Base-by-base conservation (phyloP, 1,140 invertebrate species). In the Phortica variegata region DNA sequence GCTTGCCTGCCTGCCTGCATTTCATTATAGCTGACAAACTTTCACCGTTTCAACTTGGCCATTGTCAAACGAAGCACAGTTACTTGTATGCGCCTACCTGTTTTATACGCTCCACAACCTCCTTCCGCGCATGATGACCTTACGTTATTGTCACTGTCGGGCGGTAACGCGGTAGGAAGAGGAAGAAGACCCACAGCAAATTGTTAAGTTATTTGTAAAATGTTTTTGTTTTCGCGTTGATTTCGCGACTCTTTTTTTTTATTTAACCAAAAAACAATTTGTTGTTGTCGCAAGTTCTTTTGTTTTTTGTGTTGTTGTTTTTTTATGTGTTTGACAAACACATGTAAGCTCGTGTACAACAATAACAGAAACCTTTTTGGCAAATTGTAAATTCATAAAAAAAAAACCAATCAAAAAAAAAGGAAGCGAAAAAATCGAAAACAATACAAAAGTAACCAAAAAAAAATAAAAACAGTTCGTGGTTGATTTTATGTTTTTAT, bases 151-250 rank as follows among this genome's bases (percentile, higher is more conserved):
- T 26, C 23, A 26, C 10, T 26, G 23, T 26, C 23, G 23, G 10
- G 23, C 23, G 23, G 10, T 10, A 26, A 26, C 23, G 23, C 23
- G 23, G n/a, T n/a, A n/a, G n/a, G n/a, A n/a, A n/a, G n/a, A n/a
- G n/a, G n/a, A n/a, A n/a, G n/a, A 60, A 54, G 58, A 58, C 61
- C 49, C 61, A 61, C 58, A 65, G 61, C 61, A 65, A 65, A 65
- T 65, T 65, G 61, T 65, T 65, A 65, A 65, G 54, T 65, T 65
- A 65, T 65, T 65, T 65, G 61, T 65, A 65, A 65, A 65, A 61
- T 26, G 23, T 6, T 26, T 26, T 26, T 26, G 5, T 26, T 26
- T 26, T 26, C 23, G 5, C 23, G 5, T 26, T 26, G 5, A 6
- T 26, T 26, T 26, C n/a, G n/a, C n/a, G n/a, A n/a, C n/a, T n/a